Evolutionary conservation across 2,888 invertebrate species (phyloP), one percentile per base, ranked within the genome.

Genomic region (Xestoiulus laeticollis): DNA sequence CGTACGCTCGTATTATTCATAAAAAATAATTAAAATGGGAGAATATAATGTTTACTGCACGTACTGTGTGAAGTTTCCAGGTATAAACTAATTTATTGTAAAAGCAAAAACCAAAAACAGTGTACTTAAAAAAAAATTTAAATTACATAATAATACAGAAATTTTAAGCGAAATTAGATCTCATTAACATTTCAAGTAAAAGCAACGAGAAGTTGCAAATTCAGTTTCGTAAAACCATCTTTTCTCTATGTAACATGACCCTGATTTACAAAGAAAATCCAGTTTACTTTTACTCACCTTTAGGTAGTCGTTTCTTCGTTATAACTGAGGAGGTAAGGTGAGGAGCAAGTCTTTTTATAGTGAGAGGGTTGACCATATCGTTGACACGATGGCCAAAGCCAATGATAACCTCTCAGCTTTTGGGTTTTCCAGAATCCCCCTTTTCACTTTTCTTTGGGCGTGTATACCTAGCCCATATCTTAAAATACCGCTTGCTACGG

Each of bases 391-490:
- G 48, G 59, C 59, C 59, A 38, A n/a, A 19, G 59, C 59, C 59
- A 59, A 59, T 59, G 59, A 19, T 59, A 59, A n/a, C n/a, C n/a
- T 19, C 59, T 6, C 59, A 59, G 59, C n/a, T 59, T 59, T n/a
- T 59, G 59, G 59, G 59, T 59, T 59, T 59, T 59, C 59, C 59
- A 59, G 16, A 59, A n/a, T 59, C 59, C 59, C n/a, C 59, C n/a
- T 59, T 19, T 59, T 59, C 59, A 59, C 59, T 59, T 59, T 59
- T n/a, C 59, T 19, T 59, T n/a, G 59, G 59, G 59, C 59, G 59
- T 59, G n/a, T n/a, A 59, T 19, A n/a, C n/a, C 59, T n/a, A n/a
- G 59, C n/a, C 59, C 59, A 59, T 59, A 19, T 59, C 59, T 59
- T 59, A 59, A 59, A 59, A 59, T 59, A 22, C 6, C 22, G 19